phyloP scores from a whole-genome alignment of 2,888 invertebrate species.

The Diplolepis rosae region DNA sequence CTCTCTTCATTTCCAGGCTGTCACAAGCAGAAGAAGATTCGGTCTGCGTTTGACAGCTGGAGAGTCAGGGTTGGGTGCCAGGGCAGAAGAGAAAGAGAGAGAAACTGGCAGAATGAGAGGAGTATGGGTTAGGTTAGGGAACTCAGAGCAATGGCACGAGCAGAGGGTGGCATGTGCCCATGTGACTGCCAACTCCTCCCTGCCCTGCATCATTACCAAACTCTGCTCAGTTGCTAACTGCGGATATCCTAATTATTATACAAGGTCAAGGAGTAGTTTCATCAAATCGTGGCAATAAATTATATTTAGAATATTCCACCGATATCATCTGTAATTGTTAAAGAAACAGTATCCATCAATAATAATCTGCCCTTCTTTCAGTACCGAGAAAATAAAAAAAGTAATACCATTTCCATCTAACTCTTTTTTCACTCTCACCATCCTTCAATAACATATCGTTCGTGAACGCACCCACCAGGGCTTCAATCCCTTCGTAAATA shows the following conservation, averaged over 20 bases:
- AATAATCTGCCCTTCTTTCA: not conserved
- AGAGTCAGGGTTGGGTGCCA: slow-evolving; percentile 68
- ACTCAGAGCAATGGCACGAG: slow-evolving; percentile 32
- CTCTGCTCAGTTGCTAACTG: not conserved
- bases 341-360: not conserved
- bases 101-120: slow-evolving; percentile 33
- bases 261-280: slow-evolving; percentile 17
- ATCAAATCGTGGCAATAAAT: not conserved
- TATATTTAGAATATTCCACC: not conserved
- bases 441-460: slow-evolving; percentile 43
- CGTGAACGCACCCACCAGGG: slow-evolving; percentile 55
- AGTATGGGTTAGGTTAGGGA: slow-evolving; percentile 42
- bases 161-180: slow-evolving; percentile 34
- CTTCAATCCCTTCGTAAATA: slow-evolving; percentile 54
- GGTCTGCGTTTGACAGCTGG: slow-evolving; percentile 64
- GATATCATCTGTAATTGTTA: too few species aligned
- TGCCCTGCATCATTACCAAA: slow-evolving; percentile 29
- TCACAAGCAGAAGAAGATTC: slow-evolving; percentile 74
- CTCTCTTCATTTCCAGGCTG: slow-evolving; percentile 74
- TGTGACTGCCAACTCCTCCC: not conserved
- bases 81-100: slow-evolving; percentile 47
- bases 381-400: not conserved
- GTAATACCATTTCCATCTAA: not conserved
- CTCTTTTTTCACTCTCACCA: slow-evolving; percentile 36
- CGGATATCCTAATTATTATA: slow-evolving; percentile 21